Evolutionary conservation across 2,888 invertebrate genomes (phyloP), one percentile per base, ranked within the genome.

Genomic region (Ceratothoa steindachneri): DNA sequence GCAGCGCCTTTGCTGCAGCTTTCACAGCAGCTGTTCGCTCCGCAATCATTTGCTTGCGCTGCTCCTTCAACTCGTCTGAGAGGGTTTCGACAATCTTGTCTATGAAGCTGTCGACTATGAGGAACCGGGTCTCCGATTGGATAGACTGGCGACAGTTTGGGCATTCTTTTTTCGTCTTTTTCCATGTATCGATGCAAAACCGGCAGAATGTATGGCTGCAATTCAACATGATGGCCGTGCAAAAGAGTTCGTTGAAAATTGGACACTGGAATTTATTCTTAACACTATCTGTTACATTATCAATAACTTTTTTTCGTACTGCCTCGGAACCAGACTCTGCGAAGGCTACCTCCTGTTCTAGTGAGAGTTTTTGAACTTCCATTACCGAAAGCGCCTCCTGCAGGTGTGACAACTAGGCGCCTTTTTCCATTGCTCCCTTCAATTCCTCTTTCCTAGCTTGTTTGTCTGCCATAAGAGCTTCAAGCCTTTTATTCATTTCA

Each of bases 181-280:
- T 88, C 92, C 93, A 93, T 81, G 86, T 85, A 0, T 85, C 84
- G 74, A 92, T 90, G 82, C 93, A 92, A 81, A 88, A 86, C 76
- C 87, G 86, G 82, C 93, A 93, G 82, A 90, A 92, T 0, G 90
- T 89, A 82, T 93, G 93, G 0, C 89, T 88, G 83, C 92, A 93
- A 82, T 87, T 89, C 15, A 92, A 84, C 0, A 90, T 89, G 2
- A 88, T 88, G 0, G 92, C 89, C 82, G 87, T 86, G 0, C 92
- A 87, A 83, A 91, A 91, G 7, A 92, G 85, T 83, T 92, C 92
- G 27, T 89, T 89, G 82, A 92, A 92, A 71, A 93, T 89, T 78
- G 89, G 88, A 83, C 92, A 92, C 81, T 90, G 89, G 29, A 92
- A 84, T 82, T 92, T 91, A 81, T 87, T 87, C 81, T 91, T 89